Conservation (phyloP, 2,888 invertebrate genomes). For the Acanthosepion lycidas region DNA sequence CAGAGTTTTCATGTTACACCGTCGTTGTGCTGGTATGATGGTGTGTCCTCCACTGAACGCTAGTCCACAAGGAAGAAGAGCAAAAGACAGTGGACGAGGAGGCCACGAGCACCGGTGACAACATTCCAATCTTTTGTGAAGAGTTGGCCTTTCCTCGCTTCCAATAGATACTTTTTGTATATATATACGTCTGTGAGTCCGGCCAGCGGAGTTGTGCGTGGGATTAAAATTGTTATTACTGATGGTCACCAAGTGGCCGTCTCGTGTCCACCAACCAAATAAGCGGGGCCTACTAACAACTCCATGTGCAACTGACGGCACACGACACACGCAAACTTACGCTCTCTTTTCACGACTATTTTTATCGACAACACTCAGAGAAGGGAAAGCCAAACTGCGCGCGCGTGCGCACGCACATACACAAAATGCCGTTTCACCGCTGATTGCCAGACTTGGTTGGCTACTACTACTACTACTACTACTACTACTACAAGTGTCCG, state of each 20-base stretch:
- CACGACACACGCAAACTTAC: background rate
- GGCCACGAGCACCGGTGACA: constrained; percentile 42
- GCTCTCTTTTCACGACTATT: background rate
- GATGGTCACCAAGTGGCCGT: background rate
- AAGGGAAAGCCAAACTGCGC: background rate
- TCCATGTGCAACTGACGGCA: background rate
- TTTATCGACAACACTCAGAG: constrained; percentile 1
- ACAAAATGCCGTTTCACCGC: background rate
- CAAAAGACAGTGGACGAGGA: background rate
- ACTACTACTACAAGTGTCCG: background rate
- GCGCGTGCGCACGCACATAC: background rate
- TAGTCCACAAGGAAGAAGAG: background rate
- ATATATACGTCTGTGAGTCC: background rate
- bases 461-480: background rate
- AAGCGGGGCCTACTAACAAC: background rate
- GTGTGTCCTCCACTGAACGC: background rate
- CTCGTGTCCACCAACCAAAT: background rate
- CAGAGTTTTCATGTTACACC: constrained; percentile 33
- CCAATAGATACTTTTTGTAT: background rate
- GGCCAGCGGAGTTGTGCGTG: no score
- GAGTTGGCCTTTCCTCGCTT: background rate
- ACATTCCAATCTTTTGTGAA: background rate
- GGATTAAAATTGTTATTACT: no score
- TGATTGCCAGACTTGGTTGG: background rate
- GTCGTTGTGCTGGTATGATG: background rate